phyloP scores from a whole-genome alignment of 2,797 vertebrate species.

The Paguma larvata region DNA sequence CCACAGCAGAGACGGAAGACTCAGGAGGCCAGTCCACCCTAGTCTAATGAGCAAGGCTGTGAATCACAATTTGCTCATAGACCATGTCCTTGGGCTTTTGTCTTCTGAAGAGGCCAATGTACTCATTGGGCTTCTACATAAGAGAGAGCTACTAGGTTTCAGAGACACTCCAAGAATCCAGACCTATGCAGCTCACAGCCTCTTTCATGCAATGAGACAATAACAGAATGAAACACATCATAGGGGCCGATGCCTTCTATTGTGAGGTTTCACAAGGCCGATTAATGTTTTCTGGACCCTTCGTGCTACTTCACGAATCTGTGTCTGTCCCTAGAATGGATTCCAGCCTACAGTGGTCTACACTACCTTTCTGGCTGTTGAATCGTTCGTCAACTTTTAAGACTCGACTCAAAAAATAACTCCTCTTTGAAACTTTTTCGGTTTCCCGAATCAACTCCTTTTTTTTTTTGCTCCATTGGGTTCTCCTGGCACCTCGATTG shows the following conservation, averaged over 20 bases:
- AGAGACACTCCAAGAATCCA: not conserved
- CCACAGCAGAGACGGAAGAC: not conserved
- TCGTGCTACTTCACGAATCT: not conserved
- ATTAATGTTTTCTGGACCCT: not conserved
- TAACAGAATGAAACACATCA: not conserved
- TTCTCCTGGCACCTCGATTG: not conserved
- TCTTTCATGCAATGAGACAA: slow-evolving; percentile 13
- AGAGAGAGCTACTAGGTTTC: not conserved
- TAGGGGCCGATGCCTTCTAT: not conserved
- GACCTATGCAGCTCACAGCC: not conserved
- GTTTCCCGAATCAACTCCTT: not conserved
- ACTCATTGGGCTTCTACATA: not conserved
- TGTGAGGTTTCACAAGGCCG: not conserved
- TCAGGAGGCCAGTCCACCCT: not conserved
- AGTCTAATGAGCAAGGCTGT: not conserved
- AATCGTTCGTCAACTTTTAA: not conserved
- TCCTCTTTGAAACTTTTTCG: not conserved
- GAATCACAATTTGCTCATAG: slow-evolving; percentile 35
- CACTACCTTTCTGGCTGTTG: not conserved
- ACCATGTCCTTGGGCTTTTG: not conserved
- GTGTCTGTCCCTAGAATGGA: not conserved
- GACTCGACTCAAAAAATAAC: not conserved
- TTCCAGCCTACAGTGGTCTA: not conserved
- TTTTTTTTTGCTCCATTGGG: not conserved
- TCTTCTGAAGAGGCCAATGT: not conserved